phyloP scores from a whole-genome alignment of 92 coral and sea anemone species.

The Meandrina meandrites region DNA sequence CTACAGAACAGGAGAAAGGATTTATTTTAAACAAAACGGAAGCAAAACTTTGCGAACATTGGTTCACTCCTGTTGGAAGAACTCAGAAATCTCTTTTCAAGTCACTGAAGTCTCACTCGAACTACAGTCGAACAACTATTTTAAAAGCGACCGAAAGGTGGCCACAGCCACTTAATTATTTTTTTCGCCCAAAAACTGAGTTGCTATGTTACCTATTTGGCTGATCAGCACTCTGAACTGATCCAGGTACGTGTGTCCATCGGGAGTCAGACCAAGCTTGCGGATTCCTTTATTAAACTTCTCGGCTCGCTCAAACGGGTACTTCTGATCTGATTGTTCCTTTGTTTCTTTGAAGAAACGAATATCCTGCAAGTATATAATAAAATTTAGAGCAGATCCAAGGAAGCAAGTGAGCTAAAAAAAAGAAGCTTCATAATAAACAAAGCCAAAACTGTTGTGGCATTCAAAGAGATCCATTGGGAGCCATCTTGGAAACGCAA shows the following conservation, averaged over 20 bases:
- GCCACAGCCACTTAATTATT: too few relatives aligned
- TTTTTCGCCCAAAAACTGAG: too few relatives aligned
- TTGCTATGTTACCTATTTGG: constrained; percentile 73
- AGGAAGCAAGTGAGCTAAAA: too few relatives aligned
- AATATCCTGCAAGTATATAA: constrained; percentile 62
- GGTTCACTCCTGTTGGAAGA: too few relatives aligned
- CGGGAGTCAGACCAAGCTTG: constrained; percentile 95
- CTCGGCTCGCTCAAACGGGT: constrained; percentile 97
- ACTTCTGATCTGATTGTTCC: constrained; percentile 85
- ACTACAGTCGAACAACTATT: too few relatives aligned
- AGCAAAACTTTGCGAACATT: neutral
- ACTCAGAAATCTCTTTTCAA: neutral
- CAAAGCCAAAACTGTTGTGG: neutral
- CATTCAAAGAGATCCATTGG: too few relatives aligned
- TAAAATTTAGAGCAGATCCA: too few relatives aligned
- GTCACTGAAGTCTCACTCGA: too few relatives aligned
- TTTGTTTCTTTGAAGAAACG: constrained; percentile 91
- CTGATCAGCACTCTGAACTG: constrained; percentile 94
- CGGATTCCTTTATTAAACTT: constrained; percentile 99
- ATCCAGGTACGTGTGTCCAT: constrained; percentile 88
- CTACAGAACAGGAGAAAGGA: constrained; percentile 32
- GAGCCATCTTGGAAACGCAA: too few relatives aligned
- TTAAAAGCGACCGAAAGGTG: too few relatives aligned
- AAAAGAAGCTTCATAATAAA: neutral
- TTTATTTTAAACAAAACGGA: neutral